Evolutionary conservation across 2,797 vertebrate species (phyloP).

Genomic region (Tachyglossus aculeatus): DNA sequence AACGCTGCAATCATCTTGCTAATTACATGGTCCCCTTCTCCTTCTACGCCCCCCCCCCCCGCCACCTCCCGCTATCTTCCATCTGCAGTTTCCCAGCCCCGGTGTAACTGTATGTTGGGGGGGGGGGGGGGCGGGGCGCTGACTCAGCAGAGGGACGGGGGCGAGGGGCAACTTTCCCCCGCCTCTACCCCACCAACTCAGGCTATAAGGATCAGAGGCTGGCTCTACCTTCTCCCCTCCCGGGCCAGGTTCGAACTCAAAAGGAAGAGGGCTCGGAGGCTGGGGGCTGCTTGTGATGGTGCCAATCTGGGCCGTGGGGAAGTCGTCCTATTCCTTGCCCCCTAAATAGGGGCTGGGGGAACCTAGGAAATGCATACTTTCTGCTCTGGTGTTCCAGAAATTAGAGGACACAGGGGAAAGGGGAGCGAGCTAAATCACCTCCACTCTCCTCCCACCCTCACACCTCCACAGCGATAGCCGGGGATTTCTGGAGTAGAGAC

Average conservation of each 20-base stretch:
- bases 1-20: conserved; percentile 16
- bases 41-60: not conserved
- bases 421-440: too few species aligned
- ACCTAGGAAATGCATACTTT: too few species aligned
- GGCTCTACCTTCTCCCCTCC: not conserved
- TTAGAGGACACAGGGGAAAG: too few species aligned
- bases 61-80: not conserved
- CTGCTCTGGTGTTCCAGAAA: too few species aligned
- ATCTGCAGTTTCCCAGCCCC: too few species aligned
- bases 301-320: too few species aligned
- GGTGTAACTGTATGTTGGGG: not conserved
- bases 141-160: not conserved
- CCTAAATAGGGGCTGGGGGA: too few species aligned
- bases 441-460: too few species aligned
- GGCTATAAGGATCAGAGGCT: not conserved
- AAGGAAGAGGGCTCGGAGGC: not conserved
- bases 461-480: too few species aligned
- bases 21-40: conserved; percentile 29
- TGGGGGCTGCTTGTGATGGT: conserved; percentile 4
- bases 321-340: too few species aligned
- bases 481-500: too few species aligned
- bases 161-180: not conserved
- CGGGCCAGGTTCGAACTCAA: not conserved
- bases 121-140: not conserved
- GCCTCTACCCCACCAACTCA: not conserved